A percentile compares a stretch with the other conserved stretches of the same genome.
Evolutionary conservation across 2,113 vertebrate species (phyloP).

Genomic region (Centropristis striata): DNA sequence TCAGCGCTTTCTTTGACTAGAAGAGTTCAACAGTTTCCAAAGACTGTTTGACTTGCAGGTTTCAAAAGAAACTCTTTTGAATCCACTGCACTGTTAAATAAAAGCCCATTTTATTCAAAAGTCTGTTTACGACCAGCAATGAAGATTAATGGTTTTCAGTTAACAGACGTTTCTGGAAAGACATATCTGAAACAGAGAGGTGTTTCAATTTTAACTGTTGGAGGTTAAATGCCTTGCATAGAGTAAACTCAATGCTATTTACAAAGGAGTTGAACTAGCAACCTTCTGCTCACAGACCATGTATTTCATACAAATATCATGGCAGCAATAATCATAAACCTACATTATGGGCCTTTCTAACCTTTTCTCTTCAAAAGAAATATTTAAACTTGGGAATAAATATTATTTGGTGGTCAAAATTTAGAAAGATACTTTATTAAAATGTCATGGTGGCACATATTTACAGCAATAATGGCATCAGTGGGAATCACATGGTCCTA

Average conservation of each 20-base stretch:
- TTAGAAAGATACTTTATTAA: background rate
- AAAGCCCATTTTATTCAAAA: background rate
- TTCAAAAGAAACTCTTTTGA: constrained; percentile 5
- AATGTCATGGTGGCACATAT: background rate
- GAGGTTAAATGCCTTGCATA: background rate
- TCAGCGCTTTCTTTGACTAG: background rate
- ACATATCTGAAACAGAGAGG: background rate
- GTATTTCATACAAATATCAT: background rate
- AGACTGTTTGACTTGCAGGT: background rate
- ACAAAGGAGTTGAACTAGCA: background rate
- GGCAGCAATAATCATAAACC: background rate
- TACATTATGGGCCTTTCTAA: background rate
- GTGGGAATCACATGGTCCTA: background rate
- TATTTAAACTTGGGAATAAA: background rate
- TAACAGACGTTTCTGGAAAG: background rate
- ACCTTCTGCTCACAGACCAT: background rate
- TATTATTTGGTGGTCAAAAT: background rate
- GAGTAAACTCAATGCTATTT: background rate
- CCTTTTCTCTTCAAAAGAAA: background rate
- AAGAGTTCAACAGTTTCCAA: background rate
- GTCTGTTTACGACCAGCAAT: background rate
- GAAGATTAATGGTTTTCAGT: background rate
- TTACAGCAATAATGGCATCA: no score
- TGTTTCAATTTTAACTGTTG: background rate
- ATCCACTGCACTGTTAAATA: background rate